Percentiles rank a stretch among this genome's conserved stretches.
phyloP scores from a whole-genome alignment of 2,113 vertebrate species.

The Mobula hypostoma region DNA sequence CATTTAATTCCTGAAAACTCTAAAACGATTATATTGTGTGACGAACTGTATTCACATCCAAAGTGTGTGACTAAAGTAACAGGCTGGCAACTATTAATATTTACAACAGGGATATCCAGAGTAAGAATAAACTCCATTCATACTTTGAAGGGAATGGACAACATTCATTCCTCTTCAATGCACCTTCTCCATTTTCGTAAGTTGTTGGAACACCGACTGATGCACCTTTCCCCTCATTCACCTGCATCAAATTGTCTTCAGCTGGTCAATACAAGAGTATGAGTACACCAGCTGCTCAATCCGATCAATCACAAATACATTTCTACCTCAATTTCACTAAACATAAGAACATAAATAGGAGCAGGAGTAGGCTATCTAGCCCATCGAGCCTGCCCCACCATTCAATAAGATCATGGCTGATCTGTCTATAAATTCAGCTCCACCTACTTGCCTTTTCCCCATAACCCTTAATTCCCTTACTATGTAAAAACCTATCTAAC shows the following conservation, averaged over 20 bases:
- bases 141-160: background rate
- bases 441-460: no score
- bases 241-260: background rate
- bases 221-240: background rate
- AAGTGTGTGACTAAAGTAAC: background rate
- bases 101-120: background rate
- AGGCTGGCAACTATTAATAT: background rate
- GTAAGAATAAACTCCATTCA: background rate
- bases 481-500: no score
- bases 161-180: background rate
- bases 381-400: no score
- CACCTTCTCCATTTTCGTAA: background rate
- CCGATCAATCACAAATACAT: no score
- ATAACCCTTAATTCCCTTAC: no score
- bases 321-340: no score
- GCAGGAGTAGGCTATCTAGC: no score
- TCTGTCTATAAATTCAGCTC: no score
- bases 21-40: background rate
- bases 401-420: no score
- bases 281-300: no score
- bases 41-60: background rate
- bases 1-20: background rate
- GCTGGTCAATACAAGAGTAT: background rate
- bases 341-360: no score
- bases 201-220: background rate